Evolutionary conservation across 2,888 invertebrate genomes (phyloP), one percentile per base, ranked within the genome.

Genomic region (Gymnoscelis rufifasciata): DNA sequence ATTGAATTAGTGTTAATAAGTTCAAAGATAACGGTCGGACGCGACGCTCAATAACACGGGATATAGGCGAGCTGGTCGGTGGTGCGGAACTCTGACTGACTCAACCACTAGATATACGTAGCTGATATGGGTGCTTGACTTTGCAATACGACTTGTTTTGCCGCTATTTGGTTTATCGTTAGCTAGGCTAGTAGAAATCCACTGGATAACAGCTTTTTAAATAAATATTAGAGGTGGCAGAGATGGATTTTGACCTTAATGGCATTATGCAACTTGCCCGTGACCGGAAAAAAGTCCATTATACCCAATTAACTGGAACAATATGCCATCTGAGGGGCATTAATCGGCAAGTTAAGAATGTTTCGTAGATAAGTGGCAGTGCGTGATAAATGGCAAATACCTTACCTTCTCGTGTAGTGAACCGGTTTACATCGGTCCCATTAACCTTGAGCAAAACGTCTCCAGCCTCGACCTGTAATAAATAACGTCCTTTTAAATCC

Each of bases 361-460:
- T 63, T 60, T 60, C 58, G 61, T 68, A 66, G 71, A 71, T 68
- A 72, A 74, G 66, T 71, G 66, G 69, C 66, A 63, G 69, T 70
- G 69, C 61, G 66, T 78, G 76, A 74, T 78, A 80, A 80, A 75
- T 74, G 68, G 71, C 77, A 66, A 76, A 79, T 77, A 68, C 78
- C 88, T 90, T 90, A 95, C 96, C 96, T 93, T 97, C 96, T 90
- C 96, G 95, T 77, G 96, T 97, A 86, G 93, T 95, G 88, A 95
- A 94, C 88, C 94, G 93, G 90, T 95, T 94, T 73, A 97, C 96
- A 89, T 96, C 96, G 75, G 94, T 94, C 89, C 95, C 95, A 90
- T 97, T 97, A 78, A 97, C 94, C 91, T 95, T 95, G 84, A 96
- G 91, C 88, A 97, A 94, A 74, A 97, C 94, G 90, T 97, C 97